A percentile compares a stretch with the other conserved stretches of the same genome.
These are phyloP conservation scores for Natrix natrix DNA, from an alignment of 2,797 vertebrate genomes.

Conservation along the genomic window DNA sequence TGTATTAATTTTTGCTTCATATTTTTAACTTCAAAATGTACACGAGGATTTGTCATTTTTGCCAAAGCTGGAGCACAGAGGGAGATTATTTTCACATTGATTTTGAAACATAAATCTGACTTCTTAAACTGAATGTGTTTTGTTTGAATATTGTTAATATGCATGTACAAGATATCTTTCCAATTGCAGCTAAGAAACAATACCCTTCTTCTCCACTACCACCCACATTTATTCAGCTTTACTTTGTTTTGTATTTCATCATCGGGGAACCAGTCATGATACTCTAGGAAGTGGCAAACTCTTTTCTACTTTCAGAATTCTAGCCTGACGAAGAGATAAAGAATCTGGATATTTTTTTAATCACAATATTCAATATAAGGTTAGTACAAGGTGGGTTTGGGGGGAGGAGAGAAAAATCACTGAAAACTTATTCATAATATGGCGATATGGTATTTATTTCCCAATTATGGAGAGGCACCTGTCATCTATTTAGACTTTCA, in stretches of 20 bases:
- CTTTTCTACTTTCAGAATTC: background rate
- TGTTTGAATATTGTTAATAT: constrained; percentile 1
- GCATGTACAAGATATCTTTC: background rate
- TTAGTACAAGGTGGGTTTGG: background rate
- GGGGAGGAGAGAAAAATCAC: background rate
- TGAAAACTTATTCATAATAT: background rate
- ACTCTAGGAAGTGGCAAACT: background rate
- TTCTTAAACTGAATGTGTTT: background rate
- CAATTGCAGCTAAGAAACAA: background rate
- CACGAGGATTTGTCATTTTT: constrained; percentile 31
- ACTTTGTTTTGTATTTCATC: background rate
- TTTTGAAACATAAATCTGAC: background rate
- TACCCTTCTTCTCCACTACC: background rate
- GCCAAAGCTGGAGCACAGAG: constrained; percentile 50
- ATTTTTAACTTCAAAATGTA: constrained; percentile 36
- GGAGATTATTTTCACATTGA: constrained; percentile 36
- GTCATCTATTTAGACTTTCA: too few relatives aligned
- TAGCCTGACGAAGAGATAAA: background rate
- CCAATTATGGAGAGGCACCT: background rate
- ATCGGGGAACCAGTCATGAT: background rate
- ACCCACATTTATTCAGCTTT: background rate
- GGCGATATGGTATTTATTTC: background rate
- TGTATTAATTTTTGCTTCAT: constrained; percentile 21
- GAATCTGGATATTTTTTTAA: background rate
- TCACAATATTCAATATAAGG: background rate